Conservation (phyloP, 2,888 invertebrate species). For the Axea sp. region DNA sequence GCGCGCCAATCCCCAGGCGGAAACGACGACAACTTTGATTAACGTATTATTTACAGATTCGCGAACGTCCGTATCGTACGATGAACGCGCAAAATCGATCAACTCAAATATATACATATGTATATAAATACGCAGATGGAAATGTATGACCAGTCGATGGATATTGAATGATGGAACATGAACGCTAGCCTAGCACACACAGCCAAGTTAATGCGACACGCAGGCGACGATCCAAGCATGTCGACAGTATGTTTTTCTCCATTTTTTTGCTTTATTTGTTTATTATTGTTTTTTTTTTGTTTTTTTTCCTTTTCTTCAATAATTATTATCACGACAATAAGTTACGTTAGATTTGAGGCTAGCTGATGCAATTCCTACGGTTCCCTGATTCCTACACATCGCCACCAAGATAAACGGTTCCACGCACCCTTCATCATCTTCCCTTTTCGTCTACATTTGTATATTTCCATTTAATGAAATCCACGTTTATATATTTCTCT, state of each 20-base stretch:
- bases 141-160: constrained; percentile 67
- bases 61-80: constrained; percentile 7
- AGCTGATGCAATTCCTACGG: constrained; percentile 75
- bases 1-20: constrained; percentile 19
- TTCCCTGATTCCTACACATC: constrained; percentile 71
- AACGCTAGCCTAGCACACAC: constrained; percentile 78
- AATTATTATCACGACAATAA: constrained; percentile 61
- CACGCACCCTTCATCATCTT: not conserved
- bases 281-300: not conserved
- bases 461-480: constrained; percentile 45
- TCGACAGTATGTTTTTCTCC: constrained; percentile 56
- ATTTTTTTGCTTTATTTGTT: not conserved
- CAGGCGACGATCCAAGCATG: constrained; percentile 45
- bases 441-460: constrained; percentile 51
- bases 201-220: constrained; percentile 77
- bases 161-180: constrained; percentile 70
- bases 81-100: constrained; percentile 5
- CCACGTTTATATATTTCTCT: constrained; percentile 57
- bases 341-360: constrained; percentile 67
- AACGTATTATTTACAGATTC: constrained; percentile 49
- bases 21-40: constrained; percentile 49
- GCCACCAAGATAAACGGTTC: constrained; percentile 64
- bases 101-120: constrained; percentile 48
- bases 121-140: constrained; percentile 53
- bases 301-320: constrained; percentile 33